Percentiles rank a stretch among this genome's conserved stretches.
Conservation (phyloP, 2,797 vertebrate species). For the Morelia viridis region DNA sequence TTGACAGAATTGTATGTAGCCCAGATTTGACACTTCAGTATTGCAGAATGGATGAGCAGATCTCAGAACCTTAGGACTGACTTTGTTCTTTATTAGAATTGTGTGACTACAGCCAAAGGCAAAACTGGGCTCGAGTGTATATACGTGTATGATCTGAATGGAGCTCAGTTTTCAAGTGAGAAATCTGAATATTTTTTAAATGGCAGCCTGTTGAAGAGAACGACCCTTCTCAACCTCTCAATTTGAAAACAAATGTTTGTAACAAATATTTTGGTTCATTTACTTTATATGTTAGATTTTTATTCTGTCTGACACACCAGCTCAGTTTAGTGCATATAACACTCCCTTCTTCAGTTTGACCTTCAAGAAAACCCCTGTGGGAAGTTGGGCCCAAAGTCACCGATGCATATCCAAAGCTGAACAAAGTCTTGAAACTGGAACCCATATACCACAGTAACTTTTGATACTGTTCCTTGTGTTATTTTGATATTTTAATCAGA, state of each 20-base stretch:
- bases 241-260: neutral
- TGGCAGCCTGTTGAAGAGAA: neutral
- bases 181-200: neutral
- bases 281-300: neutral
- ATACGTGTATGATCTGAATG: neutral
- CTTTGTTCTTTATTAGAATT: neutral
- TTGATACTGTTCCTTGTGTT: neutral
- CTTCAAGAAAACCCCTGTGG: neutral
- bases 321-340: neutral
- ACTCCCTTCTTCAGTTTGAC: neutral
- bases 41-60: neutral
- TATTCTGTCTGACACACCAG: neutral
- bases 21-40: neutral
- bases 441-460: neutral
- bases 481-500: neutral
- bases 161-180: neutral
- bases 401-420: neutral
- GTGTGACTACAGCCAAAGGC: neutral
- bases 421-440: neutral
- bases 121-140: neutral
- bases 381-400: neutral
- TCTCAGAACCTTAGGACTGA: neutral
- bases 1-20: neutral
- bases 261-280: neutral
- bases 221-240: neutral